Evolutionary conservation across 2,113 vertebrate genomes (phyloP), one percentile per base, ranked within the genome.

Genomic region (Toxotes chatareus): DNA sequence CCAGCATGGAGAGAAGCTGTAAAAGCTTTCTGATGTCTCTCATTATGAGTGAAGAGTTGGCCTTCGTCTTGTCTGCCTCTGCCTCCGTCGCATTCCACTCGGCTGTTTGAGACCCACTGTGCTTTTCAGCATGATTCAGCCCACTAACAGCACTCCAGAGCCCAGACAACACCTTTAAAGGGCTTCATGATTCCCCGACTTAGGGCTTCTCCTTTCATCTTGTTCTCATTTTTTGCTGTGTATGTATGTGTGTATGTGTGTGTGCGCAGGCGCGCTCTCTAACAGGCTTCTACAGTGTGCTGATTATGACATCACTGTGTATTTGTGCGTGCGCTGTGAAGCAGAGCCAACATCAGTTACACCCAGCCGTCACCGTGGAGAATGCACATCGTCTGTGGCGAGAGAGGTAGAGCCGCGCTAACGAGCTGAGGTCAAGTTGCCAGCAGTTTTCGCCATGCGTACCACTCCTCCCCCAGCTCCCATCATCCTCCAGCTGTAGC

Each of bases 371-470:
- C 77, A 27, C 85, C 7, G 66, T n/a, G 76, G 89, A 79, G 79
- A 90, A 62, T 40, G 82, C 64, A 47, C 56, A 60, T 73, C 27
- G 46, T 89, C 65, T 73, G 56, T 55, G 83, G 72, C 51, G 13
- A 80, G 71, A 68, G 80, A 73, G 59, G 63, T 71, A 82, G 67
- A 57, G 59, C 82, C 4, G 67, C n/a, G 67, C 77, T 91, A 88
- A 92, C 68, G 61, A 91, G 84, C 59, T 1, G 40, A 83, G 85
- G 82, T 84, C 89, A 84, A 75, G 62, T 71, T 85, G 84, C 79
- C 85, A 49, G 56, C 71, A 70, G 71, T 34, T 66, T 78, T 70
- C 55, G 4, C 66, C 6, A 27, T 6, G 47, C 63, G 12, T 56
- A 7, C 19, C 40, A 27, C 65, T 57, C 64, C 44, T 60, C 66